These are phyloP conservation scores for Battus philenor DNA, from an alignment of 1,140 invertebrate genomes.

Conservation along the genomic window DNA sequence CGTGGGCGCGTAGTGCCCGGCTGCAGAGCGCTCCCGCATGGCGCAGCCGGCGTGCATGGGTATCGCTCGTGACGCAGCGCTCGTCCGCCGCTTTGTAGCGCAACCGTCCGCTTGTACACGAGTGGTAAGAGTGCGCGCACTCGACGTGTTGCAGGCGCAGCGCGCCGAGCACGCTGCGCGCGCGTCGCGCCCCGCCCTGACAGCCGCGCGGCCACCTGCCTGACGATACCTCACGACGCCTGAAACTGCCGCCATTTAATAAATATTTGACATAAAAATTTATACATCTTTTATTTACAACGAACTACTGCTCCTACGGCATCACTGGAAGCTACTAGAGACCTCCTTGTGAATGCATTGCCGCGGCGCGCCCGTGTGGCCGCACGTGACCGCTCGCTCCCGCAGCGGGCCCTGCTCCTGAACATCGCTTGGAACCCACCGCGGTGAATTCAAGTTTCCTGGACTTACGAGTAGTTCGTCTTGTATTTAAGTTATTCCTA, in stretches of 20 bases:
- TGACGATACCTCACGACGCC: neutral
- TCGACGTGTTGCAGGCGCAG: constrained; percentile 22
- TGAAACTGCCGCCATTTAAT: constrained; percentile 2
- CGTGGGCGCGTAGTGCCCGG: neutral
- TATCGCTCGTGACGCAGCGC: constrained; percentile 5
- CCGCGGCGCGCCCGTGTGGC: too few species aligned
- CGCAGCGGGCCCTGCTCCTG: too few species aligned
- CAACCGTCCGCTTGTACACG: constrained; percentile 19
- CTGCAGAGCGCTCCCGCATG: neutral
- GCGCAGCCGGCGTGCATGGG: constrained; percentile 19
- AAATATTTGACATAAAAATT: constrained; percentile 6
- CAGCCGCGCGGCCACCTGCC: neutral
- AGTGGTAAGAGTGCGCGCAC: neutral
- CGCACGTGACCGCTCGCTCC: too few species aligned
- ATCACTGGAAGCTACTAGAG: too few species aligned
- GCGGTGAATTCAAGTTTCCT: too few species aligned
- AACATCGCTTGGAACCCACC: too few species aligned
- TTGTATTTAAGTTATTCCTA: too few species aligned
- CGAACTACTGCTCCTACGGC: neutral
- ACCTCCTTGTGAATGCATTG: too few species aligned
- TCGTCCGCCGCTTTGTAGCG: neutral
- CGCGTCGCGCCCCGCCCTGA: constrained; percentile 18
- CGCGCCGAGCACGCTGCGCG: constrained; percentile 18
- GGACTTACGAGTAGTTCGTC: too few species aligned
- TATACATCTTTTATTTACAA: constrained; percentile 2